These are phyloP conservation scores for Perdita meconis DNA, from an alignment of 2,888 invertebrate species.

Conservation along the genomic window DNA sequence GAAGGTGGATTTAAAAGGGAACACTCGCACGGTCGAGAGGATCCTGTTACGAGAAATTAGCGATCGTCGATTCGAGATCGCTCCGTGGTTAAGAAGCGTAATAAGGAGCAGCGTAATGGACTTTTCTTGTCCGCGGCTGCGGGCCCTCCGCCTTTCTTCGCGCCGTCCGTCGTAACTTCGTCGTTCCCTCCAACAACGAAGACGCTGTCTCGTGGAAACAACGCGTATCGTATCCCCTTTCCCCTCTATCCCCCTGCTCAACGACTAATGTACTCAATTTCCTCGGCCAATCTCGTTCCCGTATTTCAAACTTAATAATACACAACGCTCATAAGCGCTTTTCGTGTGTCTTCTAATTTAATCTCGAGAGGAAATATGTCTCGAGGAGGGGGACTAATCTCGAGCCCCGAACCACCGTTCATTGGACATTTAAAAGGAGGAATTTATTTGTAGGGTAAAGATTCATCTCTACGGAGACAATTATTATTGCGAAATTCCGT, in stretches of 20 bases:
- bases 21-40: conserved; percentile 1
- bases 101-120: conserved; percentile 45
- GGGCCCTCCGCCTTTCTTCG: conserved; percentile 9
- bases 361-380: not conserved
- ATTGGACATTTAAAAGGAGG: not conserved
- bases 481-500: too few species aligned
- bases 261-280: conserved; percentile 32
- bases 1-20: conserved; percentile 3
- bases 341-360: conserved; percentile 32
- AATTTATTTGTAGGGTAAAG: too few species aligned
- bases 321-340: conserved; percentile 1
- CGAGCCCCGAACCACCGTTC: not conserved
- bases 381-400: not conserved
- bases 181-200: conserved; percentile 34
- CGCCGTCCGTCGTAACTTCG: conserved; percentile 11
- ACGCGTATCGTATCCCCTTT: conserved; percentile 35
- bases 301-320: conserved; percentile 32
- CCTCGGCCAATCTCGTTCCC: conserved; percentile 26
- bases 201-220: conserved; percentile 22
- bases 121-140: conserved; percentile 45
- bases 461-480: too few species aligned
- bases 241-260: not conserved
- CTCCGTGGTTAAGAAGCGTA: not conserved
- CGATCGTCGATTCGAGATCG: conserved; percentile 31
- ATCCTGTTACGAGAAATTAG: conserved; percentile 45